Evolutionary conservation across 2,797 vertebrate species (phyloP).

Genomic region (Thripadectes ignobilis): DNA sequence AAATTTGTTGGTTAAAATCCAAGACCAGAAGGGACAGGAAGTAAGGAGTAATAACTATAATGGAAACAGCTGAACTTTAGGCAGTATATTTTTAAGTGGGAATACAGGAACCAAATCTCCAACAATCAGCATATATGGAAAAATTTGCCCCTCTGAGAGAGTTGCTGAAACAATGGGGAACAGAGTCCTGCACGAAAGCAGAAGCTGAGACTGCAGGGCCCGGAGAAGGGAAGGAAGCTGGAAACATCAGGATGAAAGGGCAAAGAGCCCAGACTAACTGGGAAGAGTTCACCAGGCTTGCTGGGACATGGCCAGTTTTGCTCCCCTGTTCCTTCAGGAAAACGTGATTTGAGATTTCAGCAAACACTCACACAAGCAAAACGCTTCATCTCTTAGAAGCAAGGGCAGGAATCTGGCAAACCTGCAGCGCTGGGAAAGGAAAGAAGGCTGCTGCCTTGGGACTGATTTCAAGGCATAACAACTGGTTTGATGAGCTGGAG

Average conservation of each 20-base stretch:
- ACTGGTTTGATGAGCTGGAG: not conserved
- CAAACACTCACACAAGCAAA: not conserved
- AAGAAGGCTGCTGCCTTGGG: not conserved
- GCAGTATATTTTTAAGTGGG: conserved; percentile 6
- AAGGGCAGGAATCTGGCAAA: not conserved
- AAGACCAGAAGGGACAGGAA: not conserved
- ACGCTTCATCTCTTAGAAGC: not conserved
- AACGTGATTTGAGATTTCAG: not conserved
- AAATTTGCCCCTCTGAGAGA: not conserved
- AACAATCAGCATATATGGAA: conserved; percentile 37
- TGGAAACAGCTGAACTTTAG: conserved; percentile 8
- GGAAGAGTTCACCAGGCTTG: not conserved
- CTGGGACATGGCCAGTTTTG: not conserved
- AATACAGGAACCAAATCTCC: conserved; percentile 35
- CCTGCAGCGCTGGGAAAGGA: not conserved
- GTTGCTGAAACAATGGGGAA: conserved; percentile 20
- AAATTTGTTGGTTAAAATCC: not conserved
- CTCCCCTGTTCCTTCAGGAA: not conserved
- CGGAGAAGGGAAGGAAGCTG: not conserved
- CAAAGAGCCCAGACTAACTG: not conserved
- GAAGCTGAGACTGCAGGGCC: not conserved
- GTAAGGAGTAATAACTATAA: not conserved
- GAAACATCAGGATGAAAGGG: not conserved
- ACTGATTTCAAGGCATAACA: not conserved
- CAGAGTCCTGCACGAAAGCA: not conserved